Evolutionary conservation across 2,888 invertebrate genomes (phyloP), one percentile per base, ranked within the genome.

Genomic region (Caenorhabditis sp.): DNA sequence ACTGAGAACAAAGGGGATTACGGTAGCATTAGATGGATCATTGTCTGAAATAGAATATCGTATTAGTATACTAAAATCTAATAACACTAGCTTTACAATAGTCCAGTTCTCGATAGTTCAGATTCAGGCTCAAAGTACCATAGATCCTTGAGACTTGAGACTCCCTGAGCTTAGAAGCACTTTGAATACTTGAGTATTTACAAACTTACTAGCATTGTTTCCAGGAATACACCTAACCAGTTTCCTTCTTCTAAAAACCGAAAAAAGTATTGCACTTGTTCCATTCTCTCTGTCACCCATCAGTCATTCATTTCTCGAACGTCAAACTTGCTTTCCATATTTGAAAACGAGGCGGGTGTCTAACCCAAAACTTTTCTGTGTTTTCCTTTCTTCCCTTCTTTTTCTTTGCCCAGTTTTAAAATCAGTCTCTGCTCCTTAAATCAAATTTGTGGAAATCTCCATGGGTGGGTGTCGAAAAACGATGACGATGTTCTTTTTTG

Each of bases 181-280:
- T 71, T 26, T 64, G 72, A 72, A 72, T 72, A 44, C 44, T 47
- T 26, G 22, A 72, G 64, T 56, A 72, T 58, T 71, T 26, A 28
- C 26, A n/a, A 15, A 3, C 26, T 32, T 40, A 13, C 55, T 26
- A 5, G n/a, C 55, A 55, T 18, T 24, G 40, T 11, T 50, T 37
- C 4, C 18, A 22, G 13, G 35, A 47, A 50, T 61, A 61, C n/a
- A 72, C 55, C 6, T 13, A 62, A 44, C 60, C 40, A 47, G 32
- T 35, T 32, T 32, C 32, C n/a, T n/a, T n/a, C n/a, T n/a, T 32
- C 32, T 32, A 47, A 37, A 35, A n/a, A n/a, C n/a, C 76, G 40
- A 60, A 53, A 76, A 76, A 67, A 67, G 64, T 76, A 51, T 67
- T 76, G 67, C 67, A 67, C 76, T 76, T 76, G 76, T 40, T 13